These are phyloP conservation scores for Agrochola litura DNA, from an alignment of 2,888 invertebrate species.

Conservation along the genomic window DNA sequence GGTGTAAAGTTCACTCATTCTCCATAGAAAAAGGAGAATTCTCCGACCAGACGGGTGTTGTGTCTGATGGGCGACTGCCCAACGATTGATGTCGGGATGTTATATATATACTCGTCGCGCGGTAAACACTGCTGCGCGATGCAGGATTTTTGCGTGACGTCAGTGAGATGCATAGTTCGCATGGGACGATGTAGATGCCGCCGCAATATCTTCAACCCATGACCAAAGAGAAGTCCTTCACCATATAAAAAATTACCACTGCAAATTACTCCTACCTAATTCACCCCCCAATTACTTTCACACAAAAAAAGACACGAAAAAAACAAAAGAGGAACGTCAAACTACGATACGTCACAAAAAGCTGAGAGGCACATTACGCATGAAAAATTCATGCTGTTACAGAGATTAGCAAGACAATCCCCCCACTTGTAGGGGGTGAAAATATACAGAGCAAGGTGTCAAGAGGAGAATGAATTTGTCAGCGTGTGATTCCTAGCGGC, in stretches of 20 bases:
- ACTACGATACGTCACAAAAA: constrained; percentile 57
- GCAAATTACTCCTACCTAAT: not conserved
- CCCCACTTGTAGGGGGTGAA: constrained; percentile 55
- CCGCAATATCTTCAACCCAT: not conserved
- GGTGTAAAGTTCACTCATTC: too few relatives aligned
- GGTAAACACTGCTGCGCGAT: too few relatives aligned
- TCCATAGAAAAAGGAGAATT: too few relatives aligned
- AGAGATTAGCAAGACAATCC: constrained; percentile 71
- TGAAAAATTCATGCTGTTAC: constrained; percentile 71
- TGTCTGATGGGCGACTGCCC: too few relatives aligned
- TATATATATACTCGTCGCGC: too few relatives aligned
- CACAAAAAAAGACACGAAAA: not conserved
- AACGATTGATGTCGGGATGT: too few relatives aligned
- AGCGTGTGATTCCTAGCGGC: constrained; percentile 80
- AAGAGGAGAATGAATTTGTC: constrained; percentile 86
- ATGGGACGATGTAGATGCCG: too few relatives aligned
- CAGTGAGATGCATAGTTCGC: too few relatives aligned
- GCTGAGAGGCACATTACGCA: constrained; percentile 61
- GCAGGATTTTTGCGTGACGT: too few relatives aligned
- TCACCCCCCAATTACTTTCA: constrained; percentile 7
- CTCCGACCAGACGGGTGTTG: too few relatives aligned
- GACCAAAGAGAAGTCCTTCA: not conserved
- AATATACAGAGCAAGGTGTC: constrained; percentile 76
- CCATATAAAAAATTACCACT: not conserved
- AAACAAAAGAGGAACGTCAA: constrained; percentile 39